Evolutionary conservation across 2,113 vertebrate genomes (phyloP).

Genomic region (Alligator mississippiensis): DNA sequence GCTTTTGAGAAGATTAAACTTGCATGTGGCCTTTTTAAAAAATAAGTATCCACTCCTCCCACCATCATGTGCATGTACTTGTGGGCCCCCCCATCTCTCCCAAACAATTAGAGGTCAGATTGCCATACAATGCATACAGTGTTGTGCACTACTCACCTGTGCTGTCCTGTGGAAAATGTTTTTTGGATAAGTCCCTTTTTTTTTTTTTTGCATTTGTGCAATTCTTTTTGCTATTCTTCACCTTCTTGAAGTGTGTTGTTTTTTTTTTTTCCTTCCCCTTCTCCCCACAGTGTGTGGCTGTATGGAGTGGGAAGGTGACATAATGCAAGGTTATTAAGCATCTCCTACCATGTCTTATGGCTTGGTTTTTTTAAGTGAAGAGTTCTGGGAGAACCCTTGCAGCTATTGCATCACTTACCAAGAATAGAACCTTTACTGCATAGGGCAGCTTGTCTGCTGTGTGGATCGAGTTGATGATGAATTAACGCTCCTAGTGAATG

Average conservation of each 20-base stretch:
- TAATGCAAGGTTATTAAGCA: not conserved
- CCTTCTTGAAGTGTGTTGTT: not conserved
- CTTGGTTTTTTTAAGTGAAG: slow-evolving; percentile 31
- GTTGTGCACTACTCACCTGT: slow-evolving; percentile 6
- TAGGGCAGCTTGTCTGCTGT: slow-evolving; percentile 59
- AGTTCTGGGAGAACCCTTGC: slow-evolving; percentile 69
- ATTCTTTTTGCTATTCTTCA: not conserved
- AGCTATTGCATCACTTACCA: slow-evolving; percentile 67
- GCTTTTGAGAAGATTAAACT: not conserved
- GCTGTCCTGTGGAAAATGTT: not conserved
- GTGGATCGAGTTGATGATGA: slow-evolving; percentile 55
- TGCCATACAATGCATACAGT: not conserved
- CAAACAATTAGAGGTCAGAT: slow-evolving; percentile 5
- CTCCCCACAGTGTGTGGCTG: not conserved
- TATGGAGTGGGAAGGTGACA: slow-evolving; percentile 5
- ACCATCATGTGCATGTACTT: too few species aligned
- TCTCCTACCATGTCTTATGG: slow-evolving; percentile 10
- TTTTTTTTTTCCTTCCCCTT: not conserved
- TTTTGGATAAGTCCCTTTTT: not conserved
- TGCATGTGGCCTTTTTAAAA: not conserved
- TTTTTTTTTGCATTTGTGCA: not conserved
- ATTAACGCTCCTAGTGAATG: slow-evolving; percentile 52
- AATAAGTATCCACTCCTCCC: too few species aligned
- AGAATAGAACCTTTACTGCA: slow-evolving; percentile 61
- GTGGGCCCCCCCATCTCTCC: too few species aligned